Base-by-base conservation (phyloP, 2,888 invertebrate genomes). In the Globia sparganii region DNA sequence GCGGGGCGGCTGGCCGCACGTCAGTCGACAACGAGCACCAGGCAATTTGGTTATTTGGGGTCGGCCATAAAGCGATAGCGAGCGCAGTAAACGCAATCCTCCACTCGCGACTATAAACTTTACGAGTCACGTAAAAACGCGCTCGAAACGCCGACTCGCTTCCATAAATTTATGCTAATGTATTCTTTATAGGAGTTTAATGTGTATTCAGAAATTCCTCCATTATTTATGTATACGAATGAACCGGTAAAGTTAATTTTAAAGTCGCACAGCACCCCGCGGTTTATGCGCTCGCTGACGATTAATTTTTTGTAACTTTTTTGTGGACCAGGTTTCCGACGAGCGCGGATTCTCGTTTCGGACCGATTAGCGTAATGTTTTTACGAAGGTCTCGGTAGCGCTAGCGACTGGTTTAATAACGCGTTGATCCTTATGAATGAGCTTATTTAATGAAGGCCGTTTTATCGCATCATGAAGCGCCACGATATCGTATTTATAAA, bases 131-230 rank as follows among this genome's bases (percentile, higher is more conserved):
- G 96, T 96, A 96, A 96, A 96, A 96, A 96, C 96, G 95, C 95
- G 96, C 95, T 96, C 95, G 94, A 94, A 95, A 95, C 95, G 95
- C 94, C 95, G 95, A 95, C 95, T 95, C 93, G 95, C 96, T 95
- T 94, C 96, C 95, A 96, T 96, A 96, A 96, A 96, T 96, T 96
- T 96, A 96, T 96, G 96, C 96, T 96, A 96, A 96, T 96, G 96
- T 96, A 96, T 96, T 96, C 96, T 96, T 96, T 96, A 96, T 96
- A 96, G 96, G 95, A 96, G 95, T 96, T 96, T 96, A 96, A 96
- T 96, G 96, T 95, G 96, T 96, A 96, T 96, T 96, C 96, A 95
- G 95, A 95, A 96, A 96, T 96, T 95, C 96, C 95, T 93, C 94
- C 95, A 95, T 96, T 96, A 96, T 96, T 96, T 96, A 96, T 96